Conservation (phyloP, 1,140 invertebrate species). For the Antheraea pernyi region DNA sequence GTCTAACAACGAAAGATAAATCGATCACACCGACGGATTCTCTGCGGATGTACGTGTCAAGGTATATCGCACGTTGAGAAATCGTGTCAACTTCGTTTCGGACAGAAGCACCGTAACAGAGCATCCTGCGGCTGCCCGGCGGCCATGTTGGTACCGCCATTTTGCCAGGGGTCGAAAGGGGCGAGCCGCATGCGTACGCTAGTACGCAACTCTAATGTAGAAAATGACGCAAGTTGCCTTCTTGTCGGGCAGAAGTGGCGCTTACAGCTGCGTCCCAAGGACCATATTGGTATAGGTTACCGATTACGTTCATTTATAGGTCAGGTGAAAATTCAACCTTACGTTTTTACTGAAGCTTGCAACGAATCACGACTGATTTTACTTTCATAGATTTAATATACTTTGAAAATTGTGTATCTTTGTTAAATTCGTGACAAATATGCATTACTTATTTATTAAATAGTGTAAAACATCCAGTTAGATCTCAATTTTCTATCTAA, state of each 20-base stretch:
- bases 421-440: neutral
- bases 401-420: slow-evolving; percentile 18
- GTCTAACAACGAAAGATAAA: slow-evolving; percentile 44
- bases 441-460: neutral
- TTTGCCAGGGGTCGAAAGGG: slow-evolving; percentile 71
- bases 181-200: slow-evolving; percentile 75
- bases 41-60: slow-evolving; percentile 52
- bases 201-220: slow-evolving; percentile 57
- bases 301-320: slow-evolving; percentile 67
- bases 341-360: slow-evolving; percentile 63
- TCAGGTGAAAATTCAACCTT: slow-evolving; percentile 49
- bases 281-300: slow-evolving; percentile 37
- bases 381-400: slow-evolving; percentile 53
- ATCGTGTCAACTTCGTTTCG: slow-evolving; percentile 62
- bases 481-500: neutral
- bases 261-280: slow-evolving; percentile 47
- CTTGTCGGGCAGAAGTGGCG: slow-evolving; percentile 34
- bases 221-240: slow-evolving; percentile 62
- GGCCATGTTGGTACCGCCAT: slow-evolving; percentile 74
- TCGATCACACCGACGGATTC: slow-evolving; percentile 47
- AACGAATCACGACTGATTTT: slow-evolving; percentile 65
- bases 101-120: slow-evolving; percentile 60
- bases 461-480: neutral
- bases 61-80: slow-evolving; percentile 50
- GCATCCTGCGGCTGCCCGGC: slow-evolving; percentile 73